Conservation (phyloP, 2,113 vertebrate species). For the Speoplatyrhinus poulsoni region DNA sequence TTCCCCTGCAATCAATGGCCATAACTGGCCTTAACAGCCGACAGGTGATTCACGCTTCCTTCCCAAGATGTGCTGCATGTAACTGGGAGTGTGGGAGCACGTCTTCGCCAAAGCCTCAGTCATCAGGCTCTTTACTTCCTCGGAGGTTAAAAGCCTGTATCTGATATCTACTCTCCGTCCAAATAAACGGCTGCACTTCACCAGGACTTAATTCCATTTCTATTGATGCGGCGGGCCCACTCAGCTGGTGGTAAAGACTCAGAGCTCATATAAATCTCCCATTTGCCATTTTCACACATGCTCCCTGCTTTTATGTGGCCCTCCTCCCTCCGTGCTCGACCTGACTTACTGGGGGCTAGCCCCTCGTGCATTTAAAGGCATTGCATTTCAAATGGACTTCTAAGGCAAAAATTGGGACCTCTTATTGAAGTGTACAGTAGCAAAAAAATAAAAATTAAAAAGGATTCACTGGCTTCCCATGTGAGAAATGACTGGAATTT, state of each 20-base stretch:
- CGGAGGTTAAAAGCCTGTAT: slow-evolving; percentile 66
- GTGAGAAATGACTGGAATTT: slow-evolving; percentile 65
- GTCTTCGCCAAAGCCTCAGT: slow-evolving; percentile 39
- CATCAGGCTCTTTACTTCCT: slow-evolving; percentile 49
- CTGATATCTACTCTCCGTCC: slow-evolving; percentile 55
- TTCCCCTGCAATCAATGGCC: slow-evolving; percentile 35
- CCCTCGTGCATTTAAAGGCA: slow-evolving; percentile 49
- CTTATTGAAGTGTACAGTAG: slow-evolving; percentile 20
- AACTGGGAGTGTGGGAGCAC: slow-evolving; percentile 25
- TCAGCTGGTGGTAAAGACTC: slow-evolving; percentile 67
- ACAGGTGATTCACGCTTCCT: slow-evolving; percentile 31
- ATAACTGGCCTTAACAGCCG: slow-evolving; percentile 18
- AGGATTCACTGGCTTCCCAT: slow-evolving; percentile 1
- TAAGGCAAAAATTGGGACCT: slow-evolving; percentile 46
- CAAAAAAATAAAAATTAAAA: slow-evolving; percentile 8
- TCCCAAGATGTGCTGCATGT: slow-evolving; percentile 41
- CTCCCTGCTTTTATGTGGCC: slow-evolving; percentile 21
- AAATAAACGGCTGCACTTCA: slow-evolving; percentile 67
- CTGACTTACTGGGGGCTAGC: slow-evolving; percentile 31
- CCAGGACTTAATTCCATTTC: slow-evolving; percentile 65
- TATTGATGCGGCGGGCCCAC: slow-evolving; percentile 60
- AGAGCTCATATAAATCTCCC: slow-evolving; percentile 55
- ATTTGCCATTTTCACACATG: slow-evolving; percentile 61
- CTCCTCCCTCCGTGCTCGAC: slow-evolving; percentile 11
- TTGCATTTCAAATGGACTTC: slow-evolving; percentile 48